Evolutionary conservation across 2,888 invertebrate genomes (phyloP).

Genomic region (Neoitamus cyanurus): DNA sequence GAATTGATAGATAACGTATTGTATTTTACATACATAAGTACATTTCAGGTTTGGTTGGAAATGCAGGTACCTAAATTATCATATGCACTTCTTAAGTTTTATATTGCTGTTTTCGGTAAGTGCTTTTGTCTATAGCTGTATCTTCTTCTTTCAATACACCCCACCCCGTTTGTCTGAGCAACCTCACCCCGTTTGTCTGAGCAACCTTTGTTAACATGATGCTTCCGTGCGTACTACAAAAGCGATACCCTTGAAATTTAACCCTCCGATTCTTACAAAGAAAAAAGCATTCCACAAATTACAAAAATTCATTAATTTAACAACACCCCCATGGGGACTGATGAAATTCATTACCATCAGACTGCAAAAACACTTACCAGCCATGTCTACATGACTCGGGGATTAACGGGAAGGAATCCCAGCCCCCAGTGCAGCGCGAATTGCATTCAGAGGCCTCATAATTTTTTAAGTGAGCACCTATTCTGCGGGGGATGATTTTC

Average conservation of each 20-base stretch:
- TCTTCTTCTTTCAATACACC: too few relatives aligned
- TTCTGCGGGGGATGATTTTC: not conserved
- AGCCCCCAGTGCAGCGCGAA: not conserved
- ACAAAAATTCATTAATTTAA: conserved; percentile 1
- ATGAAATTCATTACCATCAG: not conserved
- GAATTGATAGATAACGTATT: too few relatives aligned
- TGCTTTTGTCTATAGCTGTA: too few relatives aligned
- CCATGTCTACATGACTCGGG: not conserved
- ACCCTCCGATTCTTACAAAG: not conserved
- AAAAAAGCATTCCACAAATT: not conserved
- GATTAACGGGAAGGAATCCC: not conserved
- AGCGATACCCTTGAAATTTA: not conserved
- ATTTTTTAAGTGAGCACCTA: conserved; percentile 29
- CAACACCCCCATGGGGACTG: not conserved
- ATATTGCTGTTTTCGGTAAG: too few relatives aligned
- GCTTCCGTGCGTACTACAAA: too few relatives aligned
- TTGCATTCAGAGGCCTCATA: conserved; percentile 9
- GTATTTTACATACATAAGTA: too few relatives aligned
- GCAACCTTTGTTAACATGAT: too few relatives aligned
- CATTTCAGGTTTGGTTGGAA: too few relatives aligned
- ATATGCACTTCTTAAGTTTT: too few relatives aligned
- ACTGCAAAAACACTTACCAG: not conserved
- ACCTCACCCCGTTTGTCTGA: too few relatives aligned
- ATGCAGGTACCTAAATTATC: too few relatives aligned
- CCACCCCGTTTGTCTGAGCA: too few relatives aligned